phyloP scores from a whole-genome alignment of 2,888 invertebrate genomes.

The Rhagium mordax region DNA sequence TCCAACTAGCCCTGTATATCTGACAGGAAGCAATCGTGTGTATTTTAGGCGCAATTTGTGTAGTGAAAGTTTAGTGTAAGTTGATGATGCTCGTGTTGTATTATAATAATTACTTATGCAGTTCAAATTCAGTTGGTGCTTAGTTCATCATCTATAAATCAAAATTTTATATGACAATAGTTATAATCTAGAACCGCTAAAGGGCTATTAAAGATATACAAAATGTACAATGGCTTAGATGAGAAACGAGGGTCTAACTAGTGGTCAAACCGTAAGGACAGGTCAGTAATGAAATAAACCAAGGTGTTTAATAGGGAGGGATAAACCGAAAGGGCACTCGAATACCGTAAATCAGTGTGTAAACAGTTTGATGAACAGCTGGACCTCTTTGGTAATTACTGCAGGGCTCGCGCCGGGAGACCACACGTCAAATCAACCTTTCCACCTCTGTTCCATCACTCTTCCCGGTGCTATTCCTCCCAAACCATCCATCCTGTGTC shows the following conservation, averaged over 20 bases:
- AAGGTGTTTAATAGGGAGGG: slow-evolving; percentile 13
- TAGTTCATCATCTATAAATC: neutral
- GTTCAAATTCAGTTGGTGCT: neutral
- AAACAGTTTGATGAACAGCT: slow-evolving; percentile 30
- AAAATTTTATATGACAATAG: neutral
- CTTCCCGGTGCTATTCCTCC: slow-evolving; percentile 13
- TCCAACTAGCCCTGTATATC: too few species aligned
- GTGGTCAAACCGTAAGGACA: slow-evolving; percentile 6
- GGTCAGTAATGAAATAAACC: slow-evolving; percentile 23
- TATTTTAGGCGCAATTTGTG: too few species aligned
- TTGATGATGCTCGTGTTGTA: too few species aligned
- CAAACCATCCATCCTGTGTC: slow-evolving; percentile 24
- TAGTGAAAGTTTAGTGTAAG: too few species aligned
- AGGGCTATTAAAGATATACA: neutral
- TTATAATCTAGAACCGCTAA: neutral
- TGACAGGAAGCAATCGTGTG: too few species aligned
- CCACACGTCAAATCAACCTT: slow-evolving; percentile 31
- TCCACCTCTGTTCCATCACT: slow-evolving; percentile 14
- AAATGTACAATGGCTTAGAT: neutral
- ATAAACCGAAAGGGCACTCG: neutral
- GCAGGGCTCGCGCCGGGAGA: slow-evolving; percentile 14
- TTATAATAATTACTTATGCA: too few species aligned
- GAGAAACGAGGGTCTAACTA: slow-evolving; percentile 10
- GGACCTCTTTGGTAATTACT: slow-evolving; percentile 31
- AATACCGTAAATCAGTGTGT: slow-evolving; percentile 19